Evolutionary conservation across 2,888 invertebrate species (phyloP).

Genomic region (Limnephilus auricula): DNA sequence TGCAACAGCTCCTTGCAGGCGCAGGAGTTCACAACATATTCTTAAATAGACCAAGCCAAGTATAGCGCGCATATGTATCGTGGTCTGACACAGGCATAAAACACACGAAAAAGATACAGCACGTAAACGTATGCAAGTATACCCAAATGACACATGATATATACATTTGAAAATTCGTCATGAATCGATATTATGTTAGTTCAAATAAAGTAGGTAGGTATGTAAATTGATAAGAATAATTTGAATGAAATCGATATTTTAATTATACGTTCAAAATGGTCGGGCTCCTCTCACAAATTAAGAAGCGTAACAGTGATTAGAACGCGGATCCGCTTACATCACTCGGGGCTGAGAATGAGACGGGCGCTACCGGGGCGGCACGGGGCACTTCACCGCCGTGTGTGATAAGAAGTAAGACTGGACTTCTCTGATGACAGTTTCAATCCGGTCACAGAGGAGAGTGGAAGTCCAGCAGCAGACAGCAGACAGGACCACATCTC

Average conservation of each 20-base stretch:
- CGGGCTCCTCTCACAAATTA: not conserved
- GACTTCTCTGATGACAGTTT: slow-evolving; percentile 49
- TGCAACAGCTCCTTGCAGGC: no score
- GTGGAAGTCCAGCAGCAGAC: slow-evolving; percentile 30
- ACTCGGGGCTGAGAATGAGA: not conserved
- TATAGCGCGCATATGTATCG: not conserved
- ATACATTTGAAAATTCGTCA: not conserved
- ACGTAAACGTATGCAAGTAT: not conserved
- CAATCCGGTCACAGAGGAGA: slow-evolving; percentile 49
- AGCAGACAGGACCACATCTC: slow-evolving; percentile 1
- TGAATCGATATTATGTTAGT: not conserved
- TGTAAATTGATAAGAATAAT: not conserved
- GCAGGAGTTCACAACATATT: no score
- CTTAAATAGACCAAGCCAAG: not conserved
- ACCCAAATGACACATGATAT: not conserved
- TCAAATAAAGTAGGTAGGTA: not conserved
- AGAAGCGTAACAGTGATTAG: slow-evolving; percentile 1
- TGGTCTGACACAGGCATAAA: no score
- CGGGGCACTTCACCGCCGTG: slow-evolving; percentile 23
- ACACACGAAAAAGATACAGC: not conserved
- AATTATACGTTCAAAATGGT: not conserved
- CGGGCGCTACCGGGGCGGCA: not conserved
- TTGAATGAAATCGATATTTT: not conserved
- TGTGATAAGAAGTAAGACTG: slow-evolving; percentile 48
- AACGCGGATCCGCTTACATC: slow-evolving; percentile 4